Conservation (phyloP, 1,140 invertebrate genomes). For the Zaprionus ghesquierei region DNA sequence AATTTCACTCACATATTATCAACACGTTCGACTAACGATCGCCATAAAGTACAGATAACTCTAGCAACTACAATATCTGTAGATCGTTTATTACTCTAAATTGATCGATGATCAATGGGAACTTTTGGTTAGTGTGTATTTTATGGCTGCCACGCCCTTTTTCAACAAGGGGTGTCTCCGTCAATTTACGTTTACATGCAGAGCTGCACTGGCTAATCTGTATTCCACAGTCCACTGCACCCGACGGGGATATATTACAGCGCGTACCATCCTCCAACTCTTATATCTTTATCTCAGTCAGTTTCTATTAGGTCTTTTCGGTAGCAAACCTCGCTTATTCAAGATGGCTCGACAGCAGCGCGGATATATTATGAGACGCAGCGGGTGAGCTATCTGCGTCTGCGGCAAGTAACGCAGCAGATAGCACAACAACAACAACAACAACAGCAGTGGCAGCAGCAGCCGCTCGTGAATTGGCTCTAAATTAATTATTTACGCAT, state of each 20-base stretch:
- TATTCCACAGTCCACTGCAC: not conserved
- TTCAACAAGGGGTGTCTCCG: not conserved
- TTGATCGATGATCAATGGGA: not conserved
- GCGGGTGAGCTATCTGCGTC: constrained; percentile 70
- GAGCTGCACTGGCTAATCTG: not conserved
- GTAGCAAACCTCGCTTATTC: not conserved
- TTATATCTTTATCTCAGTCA: not conserved
- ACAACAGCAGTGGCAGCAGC: not conserved
- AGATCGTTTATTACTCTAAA: not conserved
- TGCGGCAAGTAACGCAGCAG: constrained; percentile 34
- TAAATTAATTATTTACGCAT: constrained; percentile 80
- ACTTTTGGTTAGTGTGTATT: not conserved
- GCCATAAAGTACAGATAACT: not conserved
- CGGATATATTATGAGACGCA: constrained; percentile 60
- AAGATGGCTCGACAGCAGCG: not conserved
- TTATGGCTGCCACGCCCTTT: not conserved
- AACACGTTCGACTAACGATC: not conserved
- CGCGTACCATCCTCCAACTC: not conserved
- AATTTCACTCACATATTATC: not conserved
- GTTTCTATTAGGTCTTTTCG: not conserved
- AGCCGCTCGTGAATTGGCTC: constrained; percentile 65
- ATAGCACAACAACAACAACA: constrained; percentile 23
- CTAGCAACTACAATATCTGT: not conserved
- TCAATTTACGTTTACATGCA: not conserved
- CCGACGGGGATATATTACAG: not conserved